These are phyloP conservation scores for Melipona beecheii DNA, from an alignment of 2,888 invertebrate species.

Conservation along the genomic window DNA sequence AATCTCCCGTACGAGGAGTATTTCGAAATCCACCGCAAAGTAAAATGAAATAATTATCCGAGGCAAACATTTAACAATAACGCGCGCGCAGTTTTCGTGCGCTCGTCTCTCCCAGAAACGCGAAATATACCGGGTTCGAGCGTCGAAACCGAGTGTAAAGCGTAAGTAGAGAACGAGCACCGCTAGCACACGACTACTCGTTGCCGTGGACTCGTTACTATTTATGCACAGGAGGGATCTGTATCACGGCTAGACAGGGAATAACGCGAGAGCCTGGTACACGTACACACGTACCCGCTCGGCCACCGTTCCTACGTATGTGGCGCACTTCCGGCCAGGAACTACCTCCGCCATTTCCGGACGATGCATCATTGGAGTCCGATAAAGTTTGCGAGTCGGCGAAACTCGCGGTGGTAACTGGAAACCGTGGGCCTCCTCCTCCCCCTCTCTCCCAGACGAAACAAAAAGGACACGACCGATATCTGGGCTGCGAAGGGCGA, in stretches of 20 bases:
- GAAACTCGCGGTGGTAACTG: constrained; percentile 54
- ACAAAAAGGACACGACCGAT: constrained; percentile 61
- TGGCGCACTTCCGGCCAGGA: constrained; percentile 74
- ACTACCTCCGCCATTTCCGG: constrained; percentile 76
- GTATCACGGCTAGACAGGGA: constrained; percentile 47
- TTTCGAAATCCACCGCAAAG: no score
- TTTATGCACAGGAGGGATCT: constrained; percentile 44
- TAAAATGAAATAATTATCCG: no score
- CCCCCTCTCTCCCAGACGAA: constrained; percentile 26
- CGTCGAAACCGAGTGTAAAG: constrained; percentile 3
- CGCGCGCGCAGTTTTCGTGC: not conserved
- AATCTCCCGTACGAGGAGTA: no score
- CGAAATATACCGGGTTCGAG: not conserved
- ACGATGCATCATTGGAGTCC: constrained; percentile 78
- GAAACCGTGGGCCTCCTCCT: constrained; percentile 47
- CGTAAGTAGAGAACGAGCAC: not conserved
- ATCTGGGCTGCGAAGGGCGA: constrained; percentile 40
- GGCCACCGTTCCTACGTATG: constrained; percentile 53
- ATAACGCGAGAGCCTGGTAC: constrained; percentile 26
- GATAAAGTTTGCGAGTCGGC: constrained; percentile 76
- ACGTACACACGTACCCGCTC: not conserved
- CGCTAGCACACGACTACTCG: not conserved
- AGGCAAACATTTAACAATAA: not conserved
- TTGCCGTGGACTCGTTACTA: constrained; percentile 36
- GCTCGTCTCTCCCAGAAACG: not conserved